A percentile compares a stretch with the other conserved stretches of the same genome.
Evolutionary conservation across 2,113 vertebrate species (phyloP).

Genomic region (Percopsis transmontana): DNA sequence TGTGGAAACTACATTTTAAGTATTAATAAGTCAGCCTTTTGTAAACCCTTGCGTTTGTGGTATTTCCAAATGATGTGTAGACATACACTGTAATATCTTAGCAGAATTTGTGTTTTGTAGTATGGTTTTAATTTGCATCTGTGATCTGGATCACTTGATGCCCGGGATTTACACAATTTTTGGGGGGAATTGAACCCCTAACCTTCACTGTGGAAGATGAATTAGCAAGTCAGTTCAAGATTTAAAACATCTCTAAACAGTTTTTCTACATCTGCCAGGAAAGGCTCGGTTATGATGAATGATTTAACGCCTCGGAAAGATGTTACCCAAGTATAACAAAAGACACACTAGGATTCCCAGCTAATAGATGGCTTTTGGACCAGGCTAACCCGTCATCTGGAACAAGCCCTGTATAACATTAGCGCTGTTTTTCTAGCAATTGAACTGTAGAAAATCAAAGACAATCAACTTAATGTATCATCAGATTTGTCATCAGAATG

Average conservation of each 20-base stretch:
- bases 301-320: constrained; percentile 33
- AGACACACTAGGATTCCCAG: constrained; percentile 38
- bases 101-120: too few species aligned
- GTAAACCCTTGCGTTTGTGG: too few species aligned
- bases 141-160: too few species aligned
- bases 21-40: too few species aligned
- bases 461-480: constrained; percentile 46
- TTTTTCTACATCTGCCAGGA: constrained; percentile 19
- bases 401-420: constrained; percentile 40
- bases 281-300: constrained; percentile 36
- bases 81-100: too few species aligned
- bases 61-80: too few species aligned
- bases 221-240: not conserved
- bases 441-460: constrained; percentile 19
- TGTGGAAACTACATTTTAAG: too few species aligned
- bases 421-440: constrained; percentile 53
- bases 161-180: too few species aligned
- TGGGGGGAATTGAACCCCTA: not conserved
- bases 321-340: constrained; percentile 58
- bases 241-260: constrained; percentile 1
- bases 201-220: constrained; percentile 4
- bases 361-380: constrained; percentile 43
- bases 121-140: too few species aligned
- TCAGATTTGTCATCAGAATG: constrained; percentile 27
- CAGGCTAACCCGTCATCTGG: constrained; percentile 40